Conservation (phyloP, 2,113 vertebrate genomes). For the Ceyx melanurus region DNA sequence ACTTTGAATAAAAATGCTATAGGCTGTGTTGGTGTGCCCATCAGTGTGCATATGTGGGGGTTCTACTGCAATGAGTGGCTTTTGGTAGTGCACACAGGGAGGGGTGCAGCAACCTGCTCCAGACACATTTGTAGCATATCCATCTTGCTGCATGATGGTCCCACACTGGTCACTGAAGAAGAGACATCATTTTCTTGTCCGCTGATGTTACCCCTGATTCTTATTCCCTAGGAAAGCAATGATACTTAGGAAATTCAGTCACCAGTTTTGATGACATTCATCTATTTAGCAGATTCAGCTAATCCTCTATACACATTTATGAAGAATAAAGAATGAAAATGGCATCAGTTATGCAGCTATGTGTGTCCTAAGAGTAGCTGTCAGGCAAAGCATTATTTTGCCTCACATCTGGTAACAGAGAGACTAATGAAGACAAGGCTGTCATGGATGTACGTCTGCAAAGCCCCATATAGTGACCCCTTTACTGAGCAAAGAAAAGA, state of each 20-base stretch:
- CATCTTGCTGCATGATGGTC: neutral
- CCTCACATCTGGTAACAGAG: neutral
- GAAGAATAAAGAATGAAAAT: neutral
- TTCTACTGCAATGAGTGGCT: neutral
- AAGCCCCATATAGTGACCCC: neutral
- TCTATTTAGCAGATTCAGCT: neutral
- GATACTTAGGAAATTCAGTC: neutral
- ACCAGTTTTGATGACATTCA: neutral
- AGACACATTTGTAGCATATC: too few species aligned
- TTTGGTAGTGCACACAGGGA: neutral
- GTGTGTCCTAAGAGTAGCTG: neutral
- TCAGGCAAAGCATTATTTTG: neutral
- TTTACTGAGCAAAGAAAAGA: neutral
- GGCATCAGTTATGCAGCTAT: neutral
- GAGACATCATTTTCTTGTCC: neutral
- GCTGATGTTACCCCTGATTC: neutral
- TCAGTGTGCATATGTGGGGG: accelerated
- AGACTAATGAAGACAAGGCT: neutral
- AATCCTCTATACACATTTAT: neutral
- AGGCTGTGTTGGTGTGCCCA: neutral
- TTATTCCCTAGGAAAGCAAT: neutral
- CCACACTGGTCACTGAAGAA: neutral
- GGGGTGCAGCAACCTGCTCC: neutral
- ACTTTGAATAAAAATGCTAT: neutral
- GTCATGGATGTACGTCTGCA: neutral